These are phyloP conservation scores for Orbicella faveolata DNA, from an alignment of 64 coral and sea anemone species.

Conservation along the genomic window DNA sequence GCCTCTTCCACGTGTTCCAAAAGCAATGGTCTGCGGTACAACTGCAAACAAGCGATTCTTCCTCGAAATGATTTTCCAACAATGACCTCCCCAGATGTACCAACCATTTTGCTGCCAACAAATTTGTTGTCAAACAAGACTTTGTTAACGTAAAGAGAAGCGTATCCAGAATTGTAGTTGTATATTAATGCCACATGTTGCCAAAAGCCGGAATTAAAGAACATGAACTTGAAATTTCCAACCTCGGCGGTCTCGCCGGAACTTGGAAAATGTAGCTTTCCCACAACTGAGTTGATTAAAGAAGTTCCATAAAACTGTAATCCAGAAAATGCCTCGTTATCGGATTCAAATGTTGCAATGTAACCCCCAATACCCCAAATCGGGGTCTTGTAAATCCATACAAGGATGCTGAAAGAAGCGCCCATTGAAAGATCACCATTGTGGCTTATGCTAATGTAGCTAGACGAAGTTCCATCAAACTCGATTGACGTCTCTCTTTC, in stretches of 20 bases:
- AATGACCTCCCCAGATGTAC: not conserved
- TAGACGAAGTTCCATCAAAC: not conserved
- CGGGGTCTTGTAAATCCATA: not conserved
- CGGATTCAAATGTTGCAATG: not conserved
- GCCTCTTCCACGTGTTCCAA: not conserved
- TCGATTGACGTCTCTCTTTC: not conserved
- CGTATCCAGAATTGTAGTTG: not conserved
- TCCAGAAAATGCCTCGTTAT: not conserved
- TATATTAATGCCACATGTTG: not conserved
- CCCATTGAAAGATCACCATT: not conserved
- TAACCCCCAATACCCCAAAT: not conserved
- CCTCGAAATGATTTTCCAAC: not conserved
- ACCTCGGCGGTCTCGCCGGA: not conserved
- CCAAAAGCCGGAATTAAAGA: not conserved
- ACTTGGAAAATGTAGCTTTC: not conserved
- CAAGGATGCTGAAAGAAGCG: not conserved
- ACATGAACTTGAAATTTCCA: not conserved
- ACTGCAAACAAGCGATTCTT: constrained; percentile 4
- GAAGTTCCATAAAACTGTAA: not conserved
- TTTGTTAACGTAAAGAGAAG: not conserved
- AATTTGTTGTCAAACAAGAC: not conserved
- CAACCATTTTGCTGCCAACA: not conserved
- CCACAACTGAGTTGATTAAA: not conserved
- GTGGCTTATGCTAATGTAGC: not conserved
- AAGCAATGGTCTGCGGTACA: not conserved